Conservation (phyloP, 2,113 vertebrate species). For the Gambusia affinis region DNA sequence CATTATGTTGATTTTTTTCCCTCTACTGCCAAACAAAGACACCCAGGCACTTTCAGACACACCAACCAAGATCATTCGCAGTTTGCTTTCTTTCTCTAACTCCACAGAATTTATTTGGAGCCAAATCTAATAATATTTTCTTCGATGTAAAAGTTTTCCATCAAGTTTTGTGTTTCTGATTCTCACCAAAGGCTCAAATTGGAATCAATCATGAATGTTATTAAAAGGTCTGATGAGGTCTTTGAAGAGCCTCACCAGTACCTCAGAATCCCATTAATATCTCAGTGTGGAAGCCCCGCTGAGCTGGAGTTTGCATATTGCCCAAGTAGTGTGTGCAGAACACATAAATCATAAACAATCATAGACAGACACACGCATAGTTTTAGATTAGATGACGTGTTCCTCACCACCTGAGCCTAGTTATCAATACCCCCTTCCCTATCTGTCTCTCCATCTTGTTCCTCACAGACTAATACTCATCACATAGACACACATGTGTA, state of each 20-base stretch:
- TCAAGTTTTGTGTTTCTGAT: slow-evolving; percentile 29
- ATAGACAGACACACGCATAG: neutral
- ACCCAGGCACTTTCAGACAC: slow-evolving; percentile 61
- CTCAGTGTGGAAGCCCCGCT: slow-evolving; percentile 5
- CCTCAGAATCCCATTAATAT: slow-evolving; percentile 21
- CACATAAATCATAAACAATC: slow-evolving; percentile 8
- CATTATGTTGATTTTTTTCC: slow-evolving; percentile 77
- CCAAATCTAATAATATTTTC: slow-evolving; percentile 50
- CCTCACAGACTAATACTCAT: slow-evolving; percentile 44
- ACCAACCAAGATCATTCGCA: slow-evolving; percentile 57
- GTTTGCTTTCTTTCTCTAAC: slow-evolving; percentile 48
- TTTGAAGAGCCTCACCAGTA: slow-evolving; percentile 21
- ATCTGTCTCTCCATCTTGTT: slow-evolving; percentile 28
- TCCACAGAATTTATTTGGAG: slow-evolving; percentile 34
- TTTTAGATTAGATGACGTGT: slow-evolving; percentile 41
- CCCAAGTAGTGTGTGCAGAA: neutral
- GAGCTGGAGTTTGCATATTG: slow-evolving; percentile 2
- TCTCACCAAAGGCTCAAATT: slow-evolving; percentile 35
- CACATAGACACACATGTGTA: slow-evolving; percentile 32
- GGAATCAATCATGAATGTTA: slow-evolving; percentile 29
- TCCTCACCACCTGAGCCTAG: slow-evolving; percentile 63
- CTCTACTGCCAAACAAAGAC: slow-evolving; percentile 74
- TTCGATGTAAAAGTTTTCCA: slow-evolving; percentile 26
- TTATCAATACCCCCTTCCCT: slow-evolving; percentile 48
- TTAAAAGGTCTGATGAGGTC: slow-evolving; percentile 27